Base-by-base conservation (phyloP, 2,888 invertebrate species). In the Epirrita christyi region DNA sequence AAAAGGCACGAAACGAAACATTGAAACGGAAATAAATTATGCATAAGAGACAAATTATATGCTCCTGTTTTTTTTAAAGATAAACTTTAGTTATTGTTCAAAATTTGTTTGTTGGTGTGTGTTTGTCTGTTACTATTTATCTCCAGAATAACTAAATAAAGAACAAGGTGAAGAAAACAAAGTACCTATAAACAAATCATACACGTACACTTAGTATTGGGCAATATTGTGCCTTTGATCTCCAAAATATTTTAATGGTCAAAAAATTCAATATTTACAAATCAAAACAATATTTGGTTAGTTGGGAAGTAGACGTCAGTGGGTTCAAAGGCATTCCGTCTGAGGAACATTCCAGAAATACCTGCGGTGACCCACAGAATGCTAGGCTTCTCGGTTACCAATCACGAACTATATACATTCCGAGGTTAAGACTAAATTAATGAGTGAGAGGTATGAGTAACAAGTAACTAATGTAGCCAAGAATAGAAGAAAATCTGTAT, bases 321-420 rank as follows among this genome's bases (percentile, higher is more conserved):
- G 27, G 55, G 58, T 55, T 43, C 54, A 56, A 60, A 45, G 55
- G 59, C 57, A 65, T 71, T 66, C 63, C 63, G 56, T 62, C 62
- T 51, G 55, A 62, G 66, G 59, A 66, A 68, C 77, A 84, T 83
- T 79, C 79, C 79, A 62, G 70, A 72, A 77, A 78, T 78, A 65
- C 72, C 75, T 58, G 59, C 57, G 78, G 80, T 65, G 62, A 66
- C 70, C 81, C 80, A 55, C 74, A 74, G 73, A 74, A 80, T 79
- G 71, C 72, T 63, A 73, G 67, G 59, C 54, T 51, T 60, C 53
- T 59, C 55, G 68, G 69, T 61, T 67, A 67, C 68, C 64, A 68
- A 74, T 73, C 68, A 69, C 64, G 52, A 66, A 60, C 66, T 70
- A 65, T 4, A 72, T 72, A 67, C 68, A 67, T 67, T 65, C 70